A percentile compares a stretch with the other conserved stretches of the same genome.
Conservation (phyloP, 2,113 vertebrate genomes). For the Hyla sarda region DNA sequence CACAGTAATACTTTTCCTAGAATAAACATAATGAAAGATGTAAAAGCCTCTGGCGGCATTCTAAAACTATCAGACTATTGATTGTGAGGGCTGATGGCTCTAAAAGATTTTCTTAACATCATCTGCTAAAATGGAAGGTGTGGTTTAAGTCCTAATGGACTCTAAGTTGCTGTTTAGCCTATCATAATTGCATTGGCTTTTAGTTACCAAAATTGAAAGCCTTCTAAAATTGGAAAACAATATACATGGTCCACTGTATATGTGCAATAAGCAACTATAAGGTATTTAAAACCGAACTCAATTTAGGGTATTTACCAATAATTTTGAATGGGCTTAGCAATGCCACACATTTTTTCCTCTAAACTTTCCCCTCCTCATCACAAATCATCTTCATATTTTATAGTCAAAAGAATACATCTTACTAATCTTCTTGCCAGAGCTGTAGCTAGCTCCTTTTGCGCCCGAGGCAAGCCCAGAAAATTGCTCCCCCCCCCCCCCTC, state of each 20-base stretch:
- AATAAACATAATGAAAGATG: slow-evolving; percentile 56
- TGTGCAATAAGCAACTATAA: neutral
- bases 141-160: slow-evolving; percentile 40
- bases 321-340: too few species aligned
- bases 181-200: slow-evolving; percentile 24
- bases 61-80: slow-evolving; percentile 53
- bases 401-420: too few species aligned
- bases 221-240: neutral
- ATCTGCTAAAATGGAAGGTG: slow-evolving; percentile 46
- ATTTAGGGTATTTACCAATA: too few species aligned
- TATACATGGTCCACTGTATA: too few species aligned
- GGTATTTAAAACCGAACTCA: neutral
- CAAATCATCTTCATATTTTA: too few species aligned
- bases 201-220: slow-evolving; percentile 5
- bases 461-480: too few species aligned
- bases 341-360: too few species aligned
- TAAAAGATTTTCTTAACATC: slow-evolving; percentile 52
- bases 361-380: too few species aligned
- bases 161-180: slow-evolving; percentile 2
- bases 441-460: too few species aligned
- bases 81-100: slow-evolving; percentile 46
- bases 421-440: too few species aligned
- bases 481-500: too few species aligned
- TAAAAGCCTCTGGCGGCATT: slow-evolving; percentile 54
- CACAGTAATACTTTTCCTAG: slow-evolving; percentile 53